Evolutionary conservation across 2,113 vertebrate genomes (phyloP), one percentile per base, ranked within the genome.

Genomic region (Motacilla alba): DNA sequence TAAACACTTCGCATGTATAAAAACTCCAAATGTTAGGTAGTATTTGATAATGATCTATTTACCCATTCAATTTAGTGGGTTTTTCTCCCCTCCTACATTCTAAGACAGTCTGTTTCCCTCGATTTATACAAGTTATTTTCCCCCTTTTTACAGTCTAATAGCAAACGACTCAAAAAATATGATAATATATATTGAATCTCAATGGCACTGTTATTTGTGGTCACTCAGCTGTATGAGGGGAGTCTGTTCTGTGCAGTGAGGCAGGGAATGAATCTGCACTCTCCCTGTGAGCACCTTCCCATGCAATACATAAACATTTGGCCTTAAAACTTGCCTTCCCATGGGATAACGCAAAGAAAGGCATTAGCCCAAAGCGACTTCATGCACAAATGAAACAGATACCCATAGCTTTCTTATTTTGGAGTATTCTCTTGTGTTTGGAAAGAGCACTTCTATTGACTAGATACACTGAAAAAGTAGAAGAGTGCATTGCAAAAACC

Each of bases 401-500:
- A 86, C 22, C 79, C 24, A 83, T 10, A 74, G 50, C 43, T 74
- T 96, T 92, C 39, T 73, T 76, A 94, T 86, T 91, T 52, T 89
- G 39, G 72, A 80, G 14, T 64, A 81, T 78, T 87, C 79, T 86
- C 79, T 81, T 86, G 56, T 88, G 76, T 90, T 93, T 78, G 52
- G 80, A 97, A 70, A 92, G 52, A 86, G 14, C 44, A 53, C 35
- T 77, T 85, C 92, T 96, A 92, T 93, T 90, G 92, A 96, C 79
- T 44, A 74, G 56, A 66, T 66, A 46, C 9, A 16, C 62, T 86
- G 75, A 52, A 77, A 69, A 93, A 93, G 46, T 77, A 87, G 87
- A 87, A 87, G 81, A 94, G 81, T 72, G 63, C 92, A 93, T 78
- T 86, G 76, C 77, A 87, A 88, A 95, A 94, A 31, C 37, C 52